Evolutionary conservation across 1,140 invertebrate species (phyloP), one percentile per base, ranked within the genome.

Genomic region (Zaprionus ornatus): DNA sequence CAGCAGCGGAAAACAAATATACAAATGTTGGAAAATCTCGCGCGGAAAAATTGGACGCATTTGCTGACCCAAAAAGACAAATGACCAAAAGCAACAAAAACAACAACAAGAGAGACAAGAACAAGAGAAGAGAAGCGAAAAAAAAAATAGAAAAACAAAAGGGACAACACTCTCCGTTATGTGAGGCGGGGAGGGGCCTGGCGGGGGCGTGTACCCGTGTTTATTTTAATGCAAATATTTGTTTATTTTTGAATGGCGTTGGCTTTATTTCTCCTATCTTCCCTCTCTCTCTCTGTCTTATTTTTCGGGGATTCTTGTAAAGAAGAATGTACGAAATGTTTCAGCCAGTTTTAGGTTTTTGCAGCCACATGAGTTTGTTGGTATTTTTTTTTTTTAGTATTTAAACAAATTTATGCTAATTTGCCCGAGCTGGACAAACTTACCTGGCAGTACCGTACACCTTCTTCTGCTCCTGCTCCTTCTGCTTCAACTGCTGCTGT

Each of bases 221-320:
- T 88, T 88, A 90, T 88, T 82, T 88, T 72, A 74, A 82, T 80
- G 65, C 85, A 88, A 90, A 88, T 88, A 84, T 88, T 88, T 88
- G 84, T 84, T 82, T 88, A 88, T 88, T 88, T 87, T 75, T 67
- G 64, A 79, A 64, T 79, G 77, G 67, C 67, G 74, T 17, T 37
- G 62, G 56, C 29, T 29, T 29, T 66, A 15, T n/a, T 40, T 40
- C 17, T 37, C 5, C 57, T 17, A 32, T 32, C 15, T 45, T 40
- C 13, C 27, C 25, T 17, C 17, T 15, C 29, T 13, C 35, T 17
- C 1, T 15, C 29, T 35, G 50, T 23, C 69, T 72, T 45, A n/a
- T 69, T 54, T 64, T 77, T 50, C 32, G 25, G 45, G 12, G 17
- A n/a, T 64, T 40, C 45, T 48, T 48, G 50, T 25, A 29, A 60